Evolutionary conservation across 2,113 vertebrate genomes (phyloP), one percentile per base, ranked within the genome.

Genomic region (Lophius piscatorius): DNA sequence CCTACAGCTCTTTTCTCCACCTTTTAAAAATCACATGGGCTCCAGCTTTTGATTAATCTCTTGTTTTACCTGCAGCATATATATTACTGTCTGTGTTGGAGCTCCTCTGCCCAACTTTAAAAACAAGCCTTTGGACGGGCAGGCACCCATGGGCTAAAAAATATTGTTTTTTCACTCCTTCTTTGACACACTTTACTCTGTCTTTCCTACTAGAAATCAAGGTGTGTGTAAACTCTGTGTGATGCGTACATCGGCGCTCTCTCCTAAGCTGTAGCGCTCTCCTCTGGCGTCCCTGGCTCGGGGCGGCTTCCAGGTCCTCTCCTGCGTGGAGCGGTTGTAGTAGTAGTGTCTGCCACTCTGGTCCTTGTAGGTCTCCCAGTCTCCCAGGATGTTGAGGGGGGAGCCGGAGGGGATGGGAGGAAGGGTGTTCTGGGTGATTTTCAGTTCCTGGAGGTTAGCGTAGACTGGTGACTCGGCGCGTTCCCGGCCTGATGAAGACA

Each of bases 341-440:
- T 98, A 99, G 86, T 90, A 98, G 83, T 87, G 92, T 22, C 96
- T 88, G 62, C 96, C 96, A 47, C 84, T 94, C 1, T 83, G 88
- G 58, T 99, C 96, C 85, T 89, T 94, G 88, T 95, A 90, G 12
- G 94, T 96, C 84, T 99, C 96, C 96, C 95, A 99, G 59, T 98
- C 94, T 6, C 94, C 95, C 55, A 85, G 80, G 34, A 90, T 81
- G 64, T 94, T 92, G 61, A 95, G 63, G 0, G 95, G 93, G 57
- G 92, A 90, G 76, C 88, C 89, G 12, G 90, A 91, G 22, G 96
- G 95, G 28, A 83, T 60, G 0, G 95, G 95, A 2, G 97, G 96
- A 23, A 81, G 81, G 69, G 78, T 82, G 55, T 88, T 90, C 75
- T 94, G 93, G 65, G 92, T 92, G 81, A 96, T 93, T 92, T 98